Percentiles rank a stretch among this genome's conserved stretches.
These are phyloP conservation scores for Andrena praecox DNA, from an alignment of 2,888 invertebrate genomes.

Conservation along the genomic window DNA sequence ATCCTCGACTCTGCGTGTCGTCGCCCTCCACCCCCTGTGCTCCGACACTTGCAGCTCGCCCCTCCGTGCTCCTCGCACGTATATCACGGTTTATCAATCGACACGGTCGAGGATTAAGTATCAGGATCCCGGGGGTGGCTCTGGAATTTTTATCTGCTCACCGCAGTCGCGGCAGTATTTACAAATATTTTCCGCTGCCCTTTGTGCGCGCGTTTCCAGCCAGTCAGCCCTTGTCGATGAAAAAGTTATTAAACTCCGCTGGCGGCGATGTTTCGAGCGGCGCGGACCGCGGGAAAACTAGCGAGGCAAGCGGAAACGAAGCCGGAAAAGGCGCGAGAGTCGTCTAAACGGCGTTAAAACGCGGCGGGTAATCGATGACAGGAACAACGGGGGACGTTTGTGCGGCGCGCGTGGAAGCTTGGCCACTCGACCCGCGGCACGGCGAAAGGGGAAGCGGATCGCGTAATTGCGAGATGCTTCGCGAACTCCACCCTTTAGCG, in stretches of 20 bases:
- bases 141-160: slow-evolving; percentile 49
- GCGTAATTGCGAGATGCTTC: slow-evolving; percentile 20
- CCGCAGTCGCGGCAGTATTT: slow-evolving; percentile 28
- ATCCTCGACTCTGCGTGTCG: slow-evolving; percentile 35
- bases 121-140: background rate
- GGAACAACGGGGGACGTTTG: background rate
- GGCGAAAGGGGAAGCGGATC: background rate
- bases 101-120: slow-evolving; percentile 48
- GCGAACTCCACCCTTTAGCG: slow-evolving; percentile 14
- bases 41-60: background rate
- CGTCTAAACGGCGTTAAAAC: background rate
- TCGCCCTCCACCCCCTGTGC: background rate
- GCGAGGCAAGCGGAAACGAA: background rate
- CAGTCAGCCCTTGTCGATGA: slow-evolving; percentile 4
- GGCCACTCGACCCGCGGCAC: background rate
- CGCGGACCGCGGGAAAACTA: background rate
- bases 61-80: slow-evolving; percentile 9
- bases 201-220: slow-evolving; percentile 21
- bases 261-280: background rate
- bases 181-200: slow-evolving; percentile 20
- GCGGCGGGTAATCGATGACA: background rate
- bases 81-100: slow-evolving; percentile 59
- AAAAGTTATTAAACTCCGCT: slow-evolving; percentile 11
- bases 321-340: background rate
- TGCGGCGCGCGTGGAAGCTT: background rate